Evolutionary conservation across 2,888 invertebrate genomes (phyloP).

Genomic region (Parapristionchus giblindavisi): DNA sequence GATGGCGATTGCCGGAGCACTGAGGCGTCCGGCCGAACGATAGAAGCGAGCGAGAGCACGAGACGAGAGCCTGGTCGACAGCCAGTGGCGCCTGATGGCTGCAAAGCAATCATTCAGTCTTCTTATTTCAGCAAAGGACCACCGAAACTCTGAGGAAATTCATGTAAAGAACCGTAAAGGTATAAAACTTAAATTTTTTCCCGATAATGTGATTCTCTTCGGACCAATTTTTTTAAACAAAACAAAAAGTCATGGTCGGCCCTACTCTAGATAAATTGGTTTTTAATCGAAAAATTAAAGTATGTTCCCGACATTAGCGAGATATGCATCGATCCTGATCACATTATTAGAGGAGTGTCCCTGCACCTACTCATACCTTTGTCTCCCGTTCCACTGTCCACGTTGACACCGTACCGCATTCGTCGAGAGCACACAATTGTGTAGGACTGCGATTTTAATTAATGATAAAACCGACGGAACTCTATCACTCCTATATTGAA

Average conservation of each 20-base stretch:
- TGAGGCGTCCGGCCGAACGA: constrained; percentile 41
- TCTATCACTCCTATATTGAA: background rate
- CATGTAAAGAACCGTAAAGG: too few relatives aligned
- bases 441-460: background rate
- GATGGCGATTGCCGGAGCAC: constrained; percentile 29
- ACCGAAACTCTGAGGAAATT: too few relatives aligned
- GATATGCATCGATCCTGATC: background rate
- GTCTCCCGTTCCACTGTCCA: constrained; percentile 22
- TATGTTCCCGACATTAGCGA: background rate
- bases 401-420: constrained; percentile 23
- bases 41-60: constrained; percentile 36
- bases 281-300: background rate
- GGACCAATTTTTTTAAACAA: too few relatives aligned
- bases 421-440: constrained; percentile 31
- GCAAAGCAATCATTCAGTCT: too few relatives aligned
- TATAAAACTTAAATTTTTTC: too few relatives aligned
- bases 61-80: constrained; percentile 34
- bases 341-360: background rate
- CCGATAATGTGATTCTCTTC: too few relatives aligned
- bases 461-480: background rate
- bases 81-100: constrained; percentile 26
- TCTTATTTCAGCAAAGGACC: too few relatives aligned
- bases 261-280: background rate
- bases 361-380: constrained; percentile 7
- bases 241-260: too few relatives aligned